Percentiles rank a stretch among this genome's conserved stretches.
Conservation (phyloP, 1,140 invertebrate genomes). For the Bactericera cockerelli region DNA sequence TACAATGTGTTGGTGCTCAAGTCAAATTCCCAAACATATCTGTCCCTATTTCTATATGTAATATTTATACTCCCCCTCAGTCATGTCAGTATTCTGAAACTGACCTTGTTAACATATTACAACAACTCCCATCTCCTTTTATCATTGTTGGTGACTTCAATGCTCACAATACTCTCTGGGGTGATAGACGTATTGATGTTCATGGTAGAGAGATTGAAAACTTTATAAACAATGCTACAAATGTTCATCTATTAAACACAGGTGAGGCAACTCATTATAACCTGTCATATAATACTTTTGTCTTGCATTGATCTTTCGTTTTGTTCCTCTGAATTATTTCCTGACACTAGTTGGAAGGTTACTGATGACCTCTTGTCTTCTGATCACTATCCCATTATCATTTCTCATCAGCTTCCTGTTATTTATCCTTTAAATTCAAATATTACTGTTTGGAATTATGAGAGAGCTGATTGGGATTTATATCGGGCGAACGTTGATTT, state of each 20-base stretch:
- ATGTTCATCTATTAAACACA: not conserved
- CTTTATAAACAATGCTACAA: not conserved
- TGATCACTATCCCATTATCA: slow-evolving; percentile 11
- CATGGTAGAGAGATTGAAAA: slow-evolving; percentile 22
- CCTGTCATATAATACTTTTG: not conserved
- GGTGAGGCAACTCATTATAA: not conserved
- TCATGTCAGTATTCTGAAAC: not conserved
- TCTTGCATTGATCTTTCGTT: slow-evolving; percentile 7
- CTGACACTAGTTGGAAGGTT: slow-evolving; percentile 7
- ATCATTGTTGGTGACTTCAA: slow-evolving; percentile 26
- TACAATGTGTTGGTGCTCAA: not conserved
- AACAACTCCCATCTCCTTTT: slow-evolving; percentile 25
- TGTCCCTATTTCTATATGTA: not conserved
- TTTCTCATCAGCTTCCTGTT: not conserved
- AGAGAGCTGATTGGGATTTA: too few relatives aligned
- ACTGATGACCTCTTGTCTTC: not conserved
- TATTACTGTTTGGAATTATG: too few relatives aligned
- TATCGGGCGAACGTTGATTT: too few relatives aligned
- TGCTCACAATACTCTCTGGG: slow-evolving; percentile 26
- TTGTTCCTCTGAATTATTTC: not conserved
- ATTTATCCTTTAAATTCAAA: too few relatives aligned
- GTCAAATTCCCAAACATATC: not conserved
- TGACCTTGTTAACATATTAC: slow-evolving; percentile 21
- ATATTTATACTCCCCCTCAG: not conserved
- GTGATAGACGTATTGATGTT: slow-evolving; percentile 22